Evolutionary conservation across 2,797 vertebrate genomes (phyloP).

Genomic region (Pangasius mekongensis): DNA sequence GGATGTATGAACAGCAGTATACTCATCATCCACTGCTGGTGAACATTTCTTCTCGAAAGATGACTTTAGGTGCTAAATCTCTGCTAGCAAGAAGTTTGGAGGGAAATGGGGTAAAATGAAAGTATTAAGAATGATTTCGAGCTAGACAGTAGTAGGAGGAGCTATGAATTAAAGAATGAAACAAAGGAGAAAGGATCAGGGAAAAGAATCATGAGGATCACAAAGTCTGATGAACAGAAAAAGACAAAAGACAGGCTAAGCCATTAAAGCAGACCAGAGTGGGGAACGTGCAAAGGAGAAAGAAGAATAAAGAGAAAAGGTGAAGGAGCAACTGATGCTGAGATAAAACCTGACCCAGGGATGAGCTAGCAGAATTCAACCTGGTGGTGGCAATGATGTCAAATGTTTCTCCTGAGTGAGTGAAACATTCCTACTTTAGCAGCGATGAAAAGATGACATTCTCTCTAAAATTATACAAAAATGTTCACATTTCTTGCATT

Average conservation of each 20-base stretch:
- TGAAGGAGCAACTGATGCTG: background rate
- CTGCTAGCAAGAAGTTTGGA: background rate
- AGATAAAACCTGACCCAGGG: background rate
- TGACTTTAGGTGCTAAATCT: background rate
- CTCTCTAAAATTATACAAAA: background rate
- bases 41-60: background rate
- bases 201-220: background rate
- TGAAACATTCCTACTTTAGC: background rate
- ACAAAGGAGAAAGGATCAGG: background rate
- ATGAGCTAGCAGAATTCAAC: background rate
- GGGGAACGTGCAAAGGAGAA: background rate
- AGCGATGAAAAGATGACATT: background rate
- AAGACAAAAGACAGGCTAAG: background rate
- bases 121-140: background rate
- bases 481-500: background rate
- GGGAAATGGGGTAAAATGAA: background rate
- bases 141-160: background rate
- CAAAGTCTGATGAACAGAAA: background rate
- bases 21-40: slow-evolving; percentile 85
- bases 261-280: background rate
- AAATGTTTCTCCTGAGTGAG: background rate
- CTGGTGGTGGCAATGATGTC: background rate
- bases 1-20: slow-evolving; percentile 95
- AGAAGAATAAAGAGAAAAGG: background rate
- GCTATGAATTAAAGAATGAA: background rate